These are phyloP conservation scores for crab-eating macaque (Macaca fascicularis) DNA, from an alignment of 2,113 vertebrate species.

Conservation along the genomic window DNA sequence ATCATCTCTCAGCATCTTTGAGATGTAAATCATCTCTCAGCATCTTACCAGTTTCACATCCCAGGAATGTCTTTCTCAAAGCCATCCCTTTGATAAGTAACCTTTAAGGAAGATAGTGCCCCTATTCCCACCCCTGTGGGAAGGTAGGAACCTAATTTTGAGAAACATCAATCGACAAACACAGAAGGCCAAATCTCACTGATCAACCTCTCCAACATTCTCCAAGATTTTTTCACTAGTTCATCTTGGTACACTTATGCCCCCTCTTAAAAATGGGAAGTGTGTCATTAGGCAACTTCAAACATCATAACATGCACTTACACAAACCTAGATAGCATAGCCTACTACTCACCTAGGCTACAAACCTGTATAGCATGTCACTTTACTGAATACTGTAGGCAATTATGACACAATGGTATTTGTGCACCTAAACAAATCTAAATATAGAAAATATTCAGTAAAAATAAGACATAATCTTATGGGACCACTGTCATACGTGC, in stretches of 20 bases:
- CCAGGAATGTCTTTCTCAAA: not conserved
- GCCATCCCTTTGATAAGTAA: not conserved
- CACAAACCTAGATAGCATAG: not conserved
- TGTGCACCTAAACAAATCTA: not conserved
- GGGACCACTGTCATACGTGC: not conserved
- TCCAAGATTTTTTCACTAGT: not conserved
- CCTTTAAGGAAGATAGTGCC: not conserved
- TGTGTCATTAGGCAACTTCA: not conserved
- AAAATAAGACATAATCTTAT: not conserved
- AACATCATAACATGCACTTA: not conserved
- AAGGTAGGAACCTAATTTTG: not conserved
- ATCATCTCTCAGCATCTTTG: not conserved
- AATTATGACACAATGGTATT: not conserved
- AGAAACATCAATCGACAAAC: not conserved
- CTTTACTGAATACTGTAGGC: not conserved
- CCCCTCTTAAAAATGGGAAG: not conserved
- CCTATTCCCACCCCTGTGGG: not conserved
- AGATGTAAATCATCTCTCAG: not conserved
- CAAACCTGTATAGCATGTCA: not conserved
- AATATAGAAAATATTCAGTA: not conserved
- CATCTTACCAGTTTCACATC: not conserved
- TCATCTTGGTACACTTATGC: not conserved
- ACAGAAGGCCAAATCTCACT: not conserved
- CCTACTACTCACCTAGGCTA: not conserved
- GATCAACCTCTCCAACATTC: not conserved